phyloP scores from a whole-genome alignment of 2,888 invertebrate species.

The Agonopterix subpropinquella region DNA sequence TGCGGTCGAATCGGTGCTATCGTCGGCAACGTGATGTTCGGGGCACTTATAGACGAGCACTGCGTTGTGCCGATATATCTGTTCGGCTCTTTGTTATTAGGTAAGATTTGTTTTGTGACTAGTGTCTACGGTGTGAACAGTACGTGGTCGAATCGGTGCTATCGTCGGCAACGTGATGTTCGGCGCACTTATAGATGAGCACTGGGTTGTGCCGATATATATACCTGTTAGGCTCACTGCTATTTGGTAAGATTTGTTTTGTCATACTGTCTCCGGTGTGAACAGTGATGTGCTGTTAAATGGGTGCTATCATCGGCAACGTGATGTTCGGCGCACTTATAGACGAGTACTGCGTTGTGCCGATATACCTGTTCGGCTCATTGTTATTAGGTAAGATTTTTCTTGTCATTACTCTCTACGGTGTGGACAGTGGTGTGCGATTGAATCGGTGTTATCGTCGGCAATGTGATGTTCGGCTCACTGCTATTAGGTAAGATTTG shows the following conservation, averaged over 20 bases:
- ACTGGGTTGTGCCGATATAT: conserved; percentile 76
- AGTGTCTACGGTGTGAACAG: conserved; percentile 66
- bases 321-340: conserved; percentile 74
- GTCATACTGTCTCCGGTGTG: conserved; percentile 47
- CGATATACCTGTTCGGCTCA: too few relatives aligned
- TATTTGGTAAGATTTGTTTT: conserved; percentile 64
- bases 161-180: conserved; percentile 77
- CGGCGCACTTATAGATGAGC: conserved; percentile 54
- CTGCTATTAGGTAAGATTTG: too few relatives aligned
- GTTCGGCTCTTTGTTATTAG: conserved; percentile 72
- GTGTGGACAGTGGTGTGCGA: too few relatives aligned
- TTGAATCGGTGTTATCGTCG: too few relatives aligned
- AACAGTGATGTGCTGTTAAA: conserved; percentile 73
- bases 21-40: conserved; percentile 76
- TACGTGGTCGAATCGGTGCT: conserved; percentile 75
- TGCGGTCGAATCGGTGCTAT: conserved; percentile 76
- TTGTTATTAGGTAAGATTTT: too few relatives aligned
- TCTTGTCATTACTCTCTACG: too few relatives aligned
- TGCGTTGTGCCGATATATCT: conserved; percentile 76
- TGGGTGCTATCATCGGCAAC: conserved; percentile 77
- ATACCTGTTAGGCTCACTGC: conserved; percentile 74
- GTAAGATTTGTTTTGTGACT: conserved; percentile 41
- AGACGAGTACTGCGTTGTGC: conserved; percentile 73
- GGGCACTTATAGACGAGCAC: conserved; percentile 54
- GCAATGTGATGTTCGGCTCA: too few relatives aligned